Percentiles rank a stretch among this genome's conserved stretches.
phyloP scores from a whole-genome alignment of 2,113 vertebrate genomes.

The Neotragus moschatus region DNA sequence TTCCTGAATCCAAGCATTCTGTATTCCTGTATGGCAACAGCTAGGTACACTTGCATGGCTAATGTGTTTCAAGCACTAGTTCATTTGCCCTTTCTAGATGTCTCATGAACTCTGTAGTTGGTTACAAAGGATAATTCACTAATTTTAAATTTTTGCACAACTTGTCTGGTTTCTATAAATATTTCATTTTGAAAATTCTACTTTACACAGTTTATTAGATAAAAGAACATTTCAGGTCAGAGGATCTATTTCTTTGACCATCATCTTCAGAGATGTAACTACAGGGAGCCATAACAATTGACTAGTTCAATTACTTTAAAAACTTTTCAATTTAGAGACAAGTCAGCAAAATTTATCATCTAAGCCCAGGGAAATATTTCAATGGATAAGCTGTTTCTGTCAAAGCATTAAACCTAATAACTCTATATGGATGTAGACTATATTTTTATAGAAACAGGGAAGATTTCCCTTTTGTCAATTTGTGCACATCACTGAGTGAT shows the following conservation, averaged over 20 bases:
- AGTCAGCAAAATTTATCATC: background rate
- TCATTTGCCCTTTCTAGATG: background rate
- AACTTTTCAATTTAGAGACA: background rate
- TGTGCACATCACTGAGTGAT: background rate
- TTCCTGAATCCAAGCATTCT: background rate
- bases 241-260: background rate
- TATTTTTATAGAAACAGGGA: background rate
- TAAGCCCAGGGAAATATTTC: background rate
- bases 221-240: background rate
- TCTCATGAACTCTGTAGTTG: background rate
- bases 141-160: background rate
- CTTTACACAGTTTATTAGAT: background rate
- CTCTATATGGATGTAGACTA: background rate
- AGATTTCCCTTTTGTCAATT: background rate
- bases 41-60: background rate
- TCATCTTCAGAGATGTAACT: background rate
- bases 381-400: background rate
- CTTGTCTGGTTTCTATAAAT: background rate
- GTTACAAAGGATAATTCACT: background rate
- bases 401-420: background rate
- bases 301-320: background rate
- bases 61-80: background rate
- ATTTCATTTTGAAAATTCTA: background rate
- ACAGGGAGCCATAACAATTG: background rate
- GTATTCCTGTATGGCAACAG: rapidly evolving